Percentiles rank a stretch among this genome's conserved stretches.
phyloP scores from a whole-genome alignment of 1,140 invertebrate genomes.

The Batillaria attramentaria region DNA sequence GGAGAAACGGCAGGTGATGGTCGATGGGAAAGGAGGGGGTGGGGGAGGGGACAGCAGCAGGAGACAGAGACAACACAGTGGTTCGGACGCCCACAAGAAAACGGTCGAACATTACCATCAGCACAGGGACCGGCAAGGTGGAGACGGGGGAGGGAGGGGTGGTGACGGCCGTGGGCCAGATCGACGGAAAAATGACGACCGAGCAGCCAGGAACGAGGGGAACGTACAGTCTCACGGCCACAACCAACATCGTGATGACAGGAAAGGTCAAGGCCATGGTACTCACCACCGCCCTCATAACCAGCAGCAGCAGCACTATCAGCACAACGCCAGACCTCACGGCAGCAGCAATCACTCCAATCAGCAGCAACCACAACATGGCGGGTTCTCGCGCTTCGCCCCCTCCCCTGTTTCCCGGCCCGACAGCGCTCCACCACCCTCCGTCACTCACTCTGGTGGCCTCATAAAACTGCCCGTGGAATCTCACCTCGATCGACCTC shows the following conservation, averaged over 20 bases:
- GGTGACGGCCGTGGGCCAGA: conserved; percentile 17
- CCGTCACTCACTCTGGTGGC: conserved; percentile 42
- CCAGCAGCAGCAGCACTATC: conserved; percentile 29
- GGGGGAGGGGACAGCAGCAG: conserved; percentile 17
- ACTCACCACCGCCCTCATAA: background rate
- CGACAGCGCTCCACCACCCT: conserved; percentile 12
- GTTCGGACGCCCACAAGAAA: conserved; percentile 12
- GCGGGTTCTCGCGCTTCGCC: conserved; percentile 20
- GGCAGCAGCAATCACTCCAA: conserved; percentile 6
- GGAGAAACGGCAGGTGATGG: conserved; percentile 32
- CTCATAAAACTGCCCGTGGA: conserved; percentile 51
- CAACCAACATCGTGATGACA: background rate
- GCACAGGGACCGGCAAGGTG: conserved; percentile 6
- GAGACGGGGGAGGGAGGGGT: conserved; percentile 8
- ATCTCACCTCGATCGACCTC: conserved; percentile 29
- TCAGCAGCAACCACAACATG: background rate
- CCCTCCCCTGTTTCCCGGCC: conserved; percentile 20
- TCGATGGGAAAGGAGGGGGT: conserved; percentile 23
- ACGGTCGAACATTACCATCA: conserved; percentile 22
- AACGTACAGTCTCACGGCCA: background rate
- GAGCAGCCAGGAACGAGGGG: background rate
- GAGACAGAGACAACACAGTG: conserved; percentile 15
- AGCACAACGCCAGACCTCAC: conserved; percentile 31
- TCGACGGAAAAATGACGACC: conserved; percentile 3
- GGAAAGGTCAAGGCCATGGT: conserved; percentile 1